These are phyloP conservation scores for Ciconia maguari DNA, from an alignment of 2,113 vertebrate genomes.

Conservation along the genomic window DNA sequence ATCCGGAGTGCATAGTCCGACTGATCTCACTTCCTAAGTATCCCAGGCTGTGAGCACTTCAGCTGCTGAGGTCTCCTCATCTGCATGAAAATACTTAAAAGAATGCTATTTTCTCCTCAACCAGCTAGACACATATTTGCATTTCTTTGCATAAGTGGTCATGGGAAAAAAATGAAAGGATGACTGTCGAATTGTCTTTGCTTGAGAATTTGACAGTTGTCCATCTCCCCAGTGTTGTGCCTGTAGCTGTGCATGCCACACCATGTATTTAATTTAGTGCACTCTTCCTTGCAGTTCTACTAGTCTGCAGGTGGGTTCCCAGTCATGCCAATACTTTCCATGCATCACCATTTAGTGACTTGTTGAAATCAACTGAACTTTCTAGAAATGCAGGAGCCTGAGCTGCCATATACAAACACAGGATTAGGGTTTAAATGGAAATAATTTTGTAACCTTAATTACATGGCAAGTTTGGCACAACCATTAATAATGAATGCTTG, in stretches of 20 bases:
- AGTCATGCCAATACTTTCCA: background rate
- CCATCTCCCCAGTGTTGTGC: background rate
- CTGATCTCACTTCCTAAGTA: background rate
- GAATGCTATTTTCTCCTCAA: background rate
- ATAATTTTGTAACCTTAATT: background rate
- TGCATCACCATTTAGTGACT: background rate
- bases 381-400: background rate
- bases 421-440: background rate
- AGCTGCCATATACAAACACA: background rate
- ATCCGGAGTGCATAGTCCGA: background rate
- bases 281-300: background rate
- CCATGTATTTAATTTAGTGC: background rate
- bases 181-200: background rate
- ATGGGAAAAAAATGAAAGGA: background rate
- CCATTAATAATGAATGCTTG: slow-evolving; percentile 6
- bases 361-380: background rate
- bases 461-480: background rate
- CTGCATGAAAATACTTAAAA: background rate
- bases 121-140: background rate
- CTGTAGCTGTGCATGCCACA: background rate
- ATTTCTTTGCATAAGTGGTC: background rate
- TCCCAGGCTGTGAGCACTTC: background rate
- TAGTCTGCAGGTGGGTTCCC: background rate
- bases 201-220: background rate
- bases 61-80: background rate